phyloP scores from a whole-genome alignment of 2,888 invertebrate species.

The Pristionchus maxplancki region DNA sequence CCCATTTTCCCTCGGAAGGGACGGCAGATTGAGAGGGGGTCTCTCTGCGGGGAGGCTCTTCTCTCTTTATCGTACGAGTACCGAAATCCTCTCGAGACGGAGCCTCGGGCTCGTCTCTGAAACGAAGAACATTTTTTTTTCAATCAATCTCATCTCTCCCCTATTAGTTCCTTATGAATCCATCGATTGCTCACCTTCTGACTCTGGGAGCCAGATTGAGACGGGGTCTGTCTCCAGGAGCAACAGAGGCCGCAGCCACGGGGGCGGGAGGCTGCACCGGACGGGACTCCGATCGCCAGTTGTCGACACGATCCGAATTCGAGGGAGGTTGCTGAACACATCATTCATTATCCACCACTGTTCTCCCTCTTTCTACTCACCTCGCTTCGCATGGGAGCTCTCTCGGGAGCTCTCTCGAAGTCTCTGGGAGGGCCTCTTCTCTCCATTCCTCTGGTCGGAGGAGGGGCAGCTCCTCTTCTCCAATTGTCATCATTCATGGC shows the following conservation, averaged over 20 bases:
- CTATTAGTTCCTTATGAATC: no score
- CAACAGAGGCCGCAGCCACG: not conserved
- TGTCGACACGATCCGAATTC: conserved; percentile 33
- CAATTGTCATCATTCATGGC: conserved; percentile 49
- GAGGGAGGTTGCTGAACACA: not conserved
- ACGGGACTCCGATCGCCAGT: conserved; percentile 32
- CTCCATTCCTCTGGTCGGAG: conserved; percentile 24
- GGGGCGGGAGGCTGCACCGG: not conserved
- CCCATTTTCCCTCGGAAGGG: conserved; percentile 40
- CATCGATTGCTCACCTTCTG: not conserved
- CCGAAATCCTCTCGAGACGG: conserved; percentile 47
- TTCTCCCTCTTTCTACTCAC: not conserved
- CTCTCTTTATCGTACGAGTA: conserved; percentile 44
- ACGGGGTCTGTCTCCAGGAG: conserved; percentile 29
- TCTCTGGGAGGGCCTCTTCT: conserved; percentile 42
- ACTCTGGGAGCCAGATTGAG: conserved; percentile 42
- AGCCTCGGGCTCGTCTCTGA: conserved; percentile 47
- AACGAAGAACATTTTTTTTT: not conserved
- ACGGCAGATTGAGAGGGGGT: not conserved
- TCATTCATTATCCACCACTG: not conserved
- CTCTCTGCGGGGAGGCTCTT: conserved; percentile 25
- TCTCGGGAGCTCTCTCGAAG: conserved; percentile 21
- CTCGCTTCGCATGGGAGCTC: conserved; percentile 46
- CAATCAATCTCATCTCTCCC: no score
- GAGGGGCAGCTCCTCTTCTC: conserved; percentile 47